Base-by-base conservation (phyloP, 2,797 vertebrate species). In the Hyperoplus immaculatus region DNA sequence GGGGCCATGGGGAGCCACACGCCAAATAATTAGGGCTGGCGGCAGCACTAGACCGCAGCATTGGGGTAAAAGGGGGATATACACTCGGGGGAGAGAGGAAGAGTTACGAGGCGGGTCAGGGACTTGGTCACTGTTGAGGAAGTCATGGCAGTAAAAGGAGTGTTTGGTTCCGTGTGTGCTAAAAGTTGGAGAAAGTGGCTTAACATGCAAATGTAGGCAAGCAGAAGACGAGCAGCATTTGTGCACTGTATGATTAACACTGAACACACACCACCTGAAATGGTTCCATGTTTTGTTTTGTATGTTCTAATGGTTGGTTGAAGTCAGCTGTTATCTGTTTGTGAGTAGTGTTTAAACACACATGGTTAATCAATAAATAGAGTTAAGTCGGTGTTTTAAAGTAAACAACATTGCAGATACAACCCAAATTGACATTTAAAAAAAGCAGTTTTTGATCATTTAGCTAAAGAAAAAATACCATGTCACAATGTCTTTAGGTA, bases 1-100 rank as follows among this genome's bases (percentile, higher is more conserved):
- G 88, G 86, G 87, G 86, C 86, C 87, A 75, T 29, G 64, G 60
- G 70, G 79, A 82, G 91, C 89, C 90, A 91, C 92, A 93, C 88
- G 89, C 83, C 88, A 84, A 93, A 90, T 93, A 93, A 95, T 95
- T 95, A 94, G 90, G 87, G 81, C 85, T 91, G 92, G 92, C 90
- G 89, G 92, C 92, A 91, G 86, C 78, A 54, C 67, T 73, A 87
- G 87, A 88, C 91, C 88, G n/a, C 89, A 88, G 78, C 55, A 85
- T 57, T 82, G 80, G 82, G 81, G 83, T 80, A 77, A 82, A 84
- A 82, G 77, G 81, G 57, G 76, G 73, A 68, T 7, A 53, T 45
- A 29, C 29, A 29, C 29, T 29, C 29, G 29, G 38, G 6, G 50
- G 61, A 68, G 53, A 64, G 71, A 54, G 83, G 81, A 69, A 66